Percentiles rank a stretch among this genome's conserved stretches.
Conservation (phyloP, 2,888 invertebrate species). For the Lasioglossum marginatum region DNA sequence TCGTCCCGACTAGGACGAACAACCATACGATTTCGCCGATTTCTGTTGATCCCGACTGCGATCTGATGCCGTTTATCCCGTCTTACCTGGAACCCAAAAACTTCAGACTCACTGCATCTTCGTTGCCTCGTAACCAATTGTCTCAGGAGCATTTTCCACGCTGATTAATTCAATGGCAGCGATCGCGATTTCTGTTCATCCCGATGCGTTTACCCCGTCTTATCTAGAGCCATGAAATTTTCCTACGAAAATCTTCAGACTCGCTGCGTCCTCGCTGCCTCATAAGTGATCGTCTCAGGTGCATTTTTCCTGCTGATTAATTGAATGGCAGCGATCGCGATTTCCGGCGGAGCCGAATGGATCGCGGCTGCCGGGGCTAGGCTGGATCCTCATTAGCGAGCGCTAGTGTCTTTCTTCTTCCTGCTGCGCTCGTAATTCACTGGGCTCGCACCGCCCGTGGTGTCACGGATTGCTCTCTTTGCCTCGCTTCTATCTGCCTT, state of each 20-base stretch:
- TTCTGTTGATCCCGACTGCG: slow-evolving; percentile 9
- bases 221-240: background rate
- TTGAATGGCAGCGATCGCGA: slow-evolving; percentile 12
- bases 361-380: slow-evolving; percentile 35
- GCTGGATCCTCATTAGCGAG: slow-evolving; percentile 61
- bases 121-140: background rate
- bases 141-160: background rate
- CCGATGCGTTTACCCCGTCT: background rate
- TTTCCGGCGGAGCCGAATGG: slow-evolving; percentile 42
- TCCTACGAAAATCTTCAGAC: background rate
- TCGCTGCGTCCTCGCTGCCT: too few species aligned
- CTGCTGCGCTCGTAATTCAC: slow-evolving; percentile 36
- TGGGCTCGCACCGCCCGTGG: slow-evolving; percentile 51
- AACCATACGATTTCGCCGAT: slow-evolving; percentile 40
- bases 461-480: slow-evolving; percentile 56
- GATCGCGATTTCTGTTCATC: slow-evolving; percentile 21
- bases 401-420: slow-evolving; percentile 61
- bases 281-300: slow-evolving; percentile 1
- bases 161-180: background rate
- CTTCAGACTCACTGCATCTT: background rate
- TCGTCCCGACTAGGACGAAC: slow-evolving; percentile 56
- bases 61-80: background rate
- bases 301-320: background rate
- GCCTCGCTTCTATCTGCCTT: slow-evolving; percentile 41
- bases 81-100: background rate